phyloP scores from a whole-genome alignment of 2,888 invertebrate species.

The Drosophila villosipedis region DNA sequence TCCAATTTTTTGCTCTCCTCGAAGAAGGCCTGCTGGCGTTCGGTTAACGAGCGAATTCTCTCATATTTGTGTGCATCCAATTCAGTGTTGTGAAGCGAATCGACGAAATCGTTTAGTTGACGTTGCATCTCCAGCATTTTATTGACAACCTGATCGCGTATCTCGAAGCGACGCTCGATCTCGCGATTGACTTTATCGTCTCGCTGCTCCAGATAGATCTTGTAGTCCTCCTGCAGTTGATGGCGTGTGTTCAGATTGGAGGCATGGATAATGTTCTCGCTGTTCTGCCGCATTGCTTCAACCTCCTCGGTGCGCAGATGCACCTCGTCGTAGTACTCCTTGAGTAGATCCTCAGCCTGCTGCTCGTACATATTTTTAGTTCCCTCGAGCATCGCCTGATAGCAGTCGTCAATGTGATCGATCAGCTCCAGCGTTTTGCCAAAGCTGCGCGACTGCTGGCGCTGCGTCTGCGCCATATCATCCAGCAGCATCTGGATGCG shows the following conservation, averaged over 20 bases:
- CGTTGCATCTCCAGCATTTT: slow-evolving; percentile 76
- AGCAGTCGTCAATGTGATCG: slow-evolving; percentile 79
- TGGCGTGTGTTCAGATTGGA: slow-evolving; percentile 69
- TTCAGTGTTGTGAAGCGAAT: slow-evolving; percentile 60
- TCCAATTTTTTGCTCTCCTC: slow-evolving; percentile 71
- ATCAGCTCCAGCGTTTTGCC: slow-evolving; percentile 72
- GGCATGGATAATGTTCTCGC: slow-evolving; percentile 79
- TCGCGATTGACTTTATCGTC: slow-evolving; percentile 74
- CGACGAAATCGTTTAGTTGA: slow-evolving; percentile 70
- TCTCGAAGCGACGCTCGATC: slow-evolving; percentile 73
- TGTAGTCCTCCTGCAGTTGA: slow-evolving; percentile 67
- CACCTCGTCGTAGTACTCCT: slow-evolving; percentile 74
- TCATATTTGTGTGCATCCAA: slow-evolving; percentile 80
- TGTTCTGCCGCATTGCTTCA: slow-evolving; percentile 60
- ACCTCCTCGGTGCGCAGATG: slow-evolving; percentile 52
- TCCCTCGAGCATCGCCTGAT: slow-evolving; percentile 59
- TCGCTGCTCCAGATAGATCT: slow-evolving; percentile 70
- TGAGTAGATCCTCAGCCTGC: slow-evolving; percentile 70
- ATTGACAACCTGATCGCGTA: slow-evolving; percentile 70
- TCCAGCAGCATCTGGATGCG: slow-evolving; percentile 70
- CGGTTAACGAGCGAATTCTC: slow-evolving; percentile 68
- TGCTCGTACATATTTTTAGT: slow-evolving; percentile 70
- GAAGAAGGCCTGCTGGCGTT: slow-evolving; percentile 77
- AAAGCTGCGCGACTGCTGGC: slow-evolving; percentile 70
- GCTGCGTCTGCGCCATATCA: slow-evolving; percentile 73